A percentile compares a stretch with the other conserved stretches of the same genome.
phyloP scores from a whole-genome alignment of 2,113 vertebrate genomes.

The Pavo muticus region DNA sequence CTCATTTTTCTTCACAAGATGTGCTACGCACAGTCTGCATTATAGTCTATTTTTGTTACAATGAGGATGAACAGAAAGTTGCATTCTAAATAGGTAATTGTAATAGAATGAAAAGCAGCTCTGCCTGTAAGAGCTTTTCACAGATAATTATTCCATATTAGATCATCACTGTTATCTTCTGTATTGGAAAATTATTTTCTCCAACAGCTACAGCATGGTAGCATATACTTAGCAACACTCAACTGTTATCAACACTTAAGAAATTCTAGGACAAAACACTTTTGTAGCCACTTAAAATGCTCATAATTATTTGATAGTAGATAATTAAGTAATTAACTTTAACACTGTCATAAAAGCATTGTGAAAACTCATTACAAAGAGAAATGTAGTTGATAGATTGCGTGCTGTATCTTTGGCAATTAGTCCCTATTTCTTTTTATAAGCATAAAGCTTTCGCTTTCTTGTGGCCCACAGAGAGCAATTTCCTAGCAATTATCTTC shows the following conservation, averaged over 20 bases:
- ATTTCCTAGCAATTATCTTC: background rate
- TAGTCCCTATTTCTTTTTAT: background rate
- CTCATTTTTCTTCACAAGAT: background rate
- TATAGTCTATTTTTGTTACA: background rate
- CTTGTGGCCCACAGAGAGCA: background rate
- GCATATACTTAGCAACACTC: background rate
- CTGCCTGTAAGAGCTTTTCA: background rate
- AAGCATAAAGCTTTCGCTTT: background rate
- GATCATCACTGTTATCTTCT: background rate
- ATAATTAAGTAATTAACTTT: constrained; percentile 9
- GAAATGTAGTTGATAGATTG: background rate
- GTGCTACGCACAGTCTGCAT: background rate
- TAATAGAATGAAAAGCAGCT: background rate
- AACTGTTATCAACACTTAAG: background rate
- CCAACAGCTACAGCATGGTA: background rate
- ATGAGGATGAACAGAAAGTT: background rate
- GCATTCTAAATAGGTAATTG: background rate
- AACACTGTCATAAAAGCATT: background rate
- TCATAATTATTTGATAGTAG: background rate
- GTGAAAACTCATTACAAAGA: background rate
- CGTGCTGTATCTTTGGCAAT: background rate
- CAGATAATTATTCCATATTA: background rate
- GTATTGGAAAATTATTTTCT: background rate
- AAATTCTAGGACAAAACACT: background rate
- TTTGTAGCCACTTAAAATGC: background rate